These are phyloP conservation scores for Polyodon spathula DNA, from an alignment of 2,113 vertebrate species.

Conservation along the genomic window DNA sequence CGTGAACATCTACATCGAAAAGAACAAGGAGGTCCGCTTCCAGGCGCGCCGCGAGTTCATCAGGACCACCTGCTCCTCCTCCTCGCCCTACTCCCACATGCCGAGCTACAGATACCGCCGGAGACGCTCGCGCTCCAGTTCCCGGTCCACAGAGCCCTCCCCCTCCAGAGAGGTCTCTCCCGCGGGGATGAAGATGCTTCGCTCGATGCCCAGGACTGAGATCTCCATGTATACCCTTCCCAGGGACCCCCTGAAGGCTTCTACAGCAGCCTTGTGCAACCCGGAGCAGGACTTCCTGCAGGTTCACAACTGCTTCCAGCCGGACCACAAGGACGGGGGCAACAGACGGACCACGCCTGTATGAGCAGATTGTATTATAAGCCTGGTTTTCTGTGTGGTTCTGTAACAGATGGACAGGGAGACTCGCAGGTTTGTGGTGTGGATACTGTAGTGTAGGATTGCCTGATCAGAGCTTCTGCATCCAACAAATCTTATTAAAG, in stretches of 20 bases:
- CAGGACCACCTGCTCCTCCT: slow-evolving; percentile 75
- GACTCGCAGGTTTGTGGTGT: too few species aligned
- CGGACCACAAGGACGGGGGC: slow-evolving; percentile 82
- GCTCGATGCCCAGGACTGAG: slow-evolving; percentile 78
- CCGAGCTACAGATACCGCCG: slow-evolving; percentile 86
- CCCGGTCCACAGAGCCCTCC: slow-evolving; percentile 77
- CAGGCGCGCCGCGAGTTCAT: slow-evolving; percentile 79
- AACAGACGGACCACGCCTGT: slow-evolving; percentile 93
- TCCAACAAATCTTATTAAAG: too few species aligned
- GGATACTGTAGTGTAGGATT: too few species aligned
- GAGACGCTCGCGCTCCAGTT: slow-evolving; percentile 79
- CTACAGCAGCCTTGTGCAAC: slow-evolving; percentile 76
- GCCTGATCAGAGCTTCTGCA: too few species aligned
- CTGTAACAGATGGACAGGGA: neutral
- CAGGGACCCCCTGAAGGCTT: slow-evolving; percentile 74
- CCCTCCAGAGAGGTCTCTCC: slow-evolving; percentile 83
- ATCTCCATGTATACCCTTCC: slow-evolving; percentile 93
- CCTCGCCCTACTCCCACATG: slow-evolving; percentile 91
- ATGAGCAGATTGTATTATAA: slow-evolving; percentile 58
- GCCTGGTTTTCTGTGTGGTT: neutral
- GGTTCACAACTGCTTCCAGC: slow-evolving; percentile 93
- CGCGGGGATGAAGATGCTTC: slow-evolving; percentile 67
- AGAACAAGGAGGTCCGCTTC: slow-evolving; percentile 85
- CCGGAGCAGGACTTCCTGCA: slow-evolving; percentile 90
- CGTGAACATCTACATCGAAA: slow-evolving; percentile 97